Conservation (phyloP, 2,113 vertebrate species). For the Genyomyrus donnyi region DNA sequence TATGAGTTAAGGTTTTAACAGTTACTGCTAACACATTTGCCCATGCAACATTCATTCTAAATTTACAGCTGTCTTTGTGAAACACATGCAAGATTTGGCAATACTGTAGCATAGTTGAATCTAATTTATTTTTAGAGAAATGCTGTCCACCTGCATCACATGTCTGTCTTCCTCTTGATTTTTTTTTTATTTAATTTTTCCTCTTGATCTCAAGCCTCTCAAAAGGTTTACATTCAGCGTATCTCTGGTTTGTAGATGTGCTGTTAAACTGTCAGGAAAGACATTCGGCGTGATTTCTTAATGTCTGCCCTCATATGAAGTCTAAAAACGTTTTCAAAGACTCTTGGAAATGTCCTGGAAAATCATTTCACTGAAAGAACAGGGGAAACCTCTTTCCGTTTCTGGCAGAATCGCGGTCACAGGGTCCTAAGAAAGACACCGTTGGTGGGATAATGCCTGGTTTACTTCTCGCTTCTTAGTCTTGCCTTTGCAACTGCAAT, state of each 20-base stretch:
- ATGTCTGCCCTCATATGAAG: not conserved
- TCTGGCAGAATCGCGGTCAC: not conserved
- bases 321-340: not conserved
- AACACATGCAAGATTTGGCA: not conserved
- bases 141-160: slow-evolving; percentile 8
- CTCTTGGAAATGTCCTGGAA: not conserved
- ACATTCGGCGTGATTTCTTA: not conserved
- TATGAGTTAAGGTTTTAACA: not conserved
- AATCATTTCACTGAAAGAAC: not conserved
- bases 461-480: not conserved
- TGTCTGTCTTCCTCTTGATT: not conserved
- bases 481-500: not conserved
- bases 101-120: not conserved
- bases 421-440: not conserved
- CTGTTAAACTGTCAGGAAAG: not conserved
- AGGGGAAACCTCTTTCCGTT: not conserved
- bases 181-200: not conserved
- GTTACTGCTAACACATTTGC: not conserved
- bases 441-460: not conserved
- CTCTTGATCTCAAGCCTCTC: not conserved
- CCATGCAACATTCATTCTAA: not conserved
- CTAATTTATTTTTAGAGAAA: slow-evolving; percentile 13
- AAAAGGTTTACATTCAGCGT: not conserved
- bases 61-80: not conserved
- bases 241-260: not conserved